Percentiles rank a stretch among this genome's conserved stretches.
Conservation (phyloP, 2,888 invertebrate species). For the Anaspis maculata region DNA sequence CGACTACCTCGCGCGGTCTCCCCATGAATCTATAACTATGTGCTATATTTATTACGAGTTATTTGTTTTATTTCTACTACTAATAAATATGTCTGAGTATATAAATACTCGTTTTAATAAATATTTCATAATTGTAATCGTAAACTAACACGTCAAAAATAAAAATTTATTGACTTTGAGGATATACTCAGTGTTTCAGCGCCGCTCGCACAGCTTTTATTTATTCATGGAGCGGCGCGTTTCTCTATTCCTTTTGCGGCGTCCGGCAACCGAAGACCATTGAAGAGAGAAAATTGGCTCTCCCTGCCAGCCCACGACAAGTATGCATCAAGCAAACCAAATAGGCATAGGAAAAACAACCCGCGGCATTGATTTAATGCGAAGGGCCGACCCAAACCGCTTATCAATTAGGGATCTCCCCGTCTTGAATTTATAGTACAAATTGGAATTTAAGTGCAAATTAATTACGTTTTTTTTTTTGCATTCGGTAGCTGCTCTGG, state of each 20-base stretch:
- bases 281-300: too few relatives aligned
- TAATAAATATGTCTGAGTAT: slow-evolving; percentile 41
- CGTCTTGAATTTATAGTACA: slow-evolving; percentile 5
- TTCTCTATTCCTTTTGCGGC: background rate
- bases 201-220: slow-evolving; percentile 6
- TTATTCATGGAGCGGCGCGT: background rate
- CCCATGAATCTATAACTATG: slow-evolving; percentile 33
- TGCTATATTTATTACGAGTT: slow-evolving; percentile 35
- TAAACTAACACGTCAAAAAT: slow-evolving; percentile 32
- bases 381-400: too few relatives aligned
- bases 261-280: too few relatives aligned
- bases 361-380: too few relatives aligned
- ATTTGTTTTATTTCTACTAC: slow-evolving; percentile 41
- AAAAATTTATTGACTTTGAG: slow-evolving; percentile 28
- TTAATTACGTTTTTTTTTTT: slow-evolving; percentile 11
- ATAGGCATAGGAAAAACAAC: too few relatives aligned
- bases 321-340: too few relatives aligned
- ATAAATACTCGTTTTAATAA: slow-evolving; percentile 38
- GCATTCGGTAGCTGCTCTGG: too few relatives aligned
- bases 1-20: slow-evolving; percentile 21
- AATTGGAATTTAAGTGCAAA: slow-evolving; percentile 16
- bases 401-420: too few relatives aligned
- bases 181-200: too few relatives aligned
- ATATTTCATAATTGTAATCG: slow-evolving; percentile 39
- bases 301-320: too few relatives aligned